Percentiles rank a stretch among this genome's conserved stretches.
Conservation (phyloP, 2,113 vertebrate species). For the Xyliphius kryptos region DNA sequence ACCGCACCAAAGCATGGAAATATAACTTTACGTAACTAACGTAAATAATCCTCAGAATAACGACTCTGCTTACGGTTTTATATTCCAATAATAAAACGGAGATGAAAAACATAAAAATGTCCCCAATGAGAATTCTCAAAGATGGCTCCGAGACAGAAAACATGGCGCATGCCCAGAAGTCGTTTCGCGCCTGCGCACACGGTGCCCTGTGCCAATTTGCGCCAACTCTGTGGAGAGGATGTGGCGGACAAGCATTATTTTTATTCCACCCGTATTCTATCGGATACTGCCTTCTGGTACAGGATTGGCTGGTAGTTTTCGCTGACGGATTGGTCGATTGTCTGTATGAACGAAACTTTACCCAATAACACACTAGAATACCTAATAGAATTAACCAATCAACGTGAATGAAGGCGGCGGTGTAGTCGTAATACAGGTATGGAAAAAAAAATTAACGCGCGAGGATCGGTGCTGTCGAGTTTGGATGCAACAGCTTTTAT, state of each 20-base stretch:
- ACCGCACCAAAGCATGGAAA: not conserved
- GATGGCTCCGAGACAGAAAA: conserved; percentile 31
- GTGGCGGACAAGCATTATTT: conserved; percentile 14
- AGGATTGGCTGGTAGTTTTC: not conserved
- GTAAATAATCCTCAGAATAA: too few relatives aligned
- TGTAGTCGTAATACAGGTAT: conserved; percentile 9
- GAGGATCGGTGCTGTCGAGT: conserved; percentile 32
- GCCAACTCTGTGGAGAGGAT: conserved; percentile 42
- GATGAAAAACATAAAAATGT: conserved; percentile 12
- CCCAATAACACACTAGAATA: not conserved
- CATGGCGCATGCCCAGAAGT: conserved; percentile 37
- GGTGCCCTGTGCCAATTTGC: conserved; percentile 28
- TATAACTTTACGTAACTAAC: too few relatives aligned
- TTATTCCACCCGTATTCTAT: conserved; percentile 3
- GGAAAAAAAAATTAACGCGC: conserved; percentile 27
- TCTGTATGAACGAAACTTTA: not conserved
- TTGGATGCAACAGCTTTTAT: conserved; percentile 38
- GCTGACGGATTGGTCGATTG: not conserved
- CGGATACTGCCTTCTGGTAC: not conserved
- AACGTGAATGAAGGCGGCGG: not conserved
- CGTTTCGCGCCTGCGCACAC: conserved; percentile 37
- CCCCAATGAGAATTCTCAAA: conserved; percentile 7
- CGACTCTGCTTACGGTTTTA: too few relatives aligned
- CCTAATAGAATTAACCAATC: not conserved
- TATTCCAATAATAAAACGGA: too few relatives aligned